phyloP scores from a whole-genome alignment of 2,113 vertebrate genomes.

The Siniperca chuatsi region DNA sequence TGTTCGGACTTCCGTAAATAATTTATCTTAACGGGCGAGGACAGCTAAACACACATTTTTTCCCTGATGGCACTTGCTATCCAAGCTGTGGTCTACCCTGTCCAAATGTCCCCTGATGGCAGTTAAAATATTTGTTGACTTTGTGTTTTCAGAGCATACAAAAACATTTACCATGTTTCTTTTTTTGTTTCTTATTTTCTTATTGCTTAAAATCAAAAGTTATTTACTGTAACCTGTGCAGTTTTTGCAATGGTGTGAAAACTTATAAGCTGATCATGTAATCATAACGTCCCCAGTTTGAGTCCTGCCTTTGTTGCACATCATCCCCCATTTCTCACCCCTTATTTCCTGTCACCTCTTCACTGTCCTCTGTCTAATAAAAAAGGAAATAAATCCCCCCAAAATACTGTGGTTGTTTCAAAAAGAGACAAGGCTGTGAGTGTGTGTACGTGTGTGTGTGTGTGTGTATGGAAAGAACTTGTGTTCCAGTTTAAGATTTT shows the following conservation, averaged over 20 bases:
- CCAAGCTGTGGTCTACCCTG: not conserved
- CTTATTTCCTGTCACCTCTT: not conserved
- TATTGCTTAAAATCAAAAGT: not conserved
- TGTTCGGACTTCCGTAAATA: slow-evolving; percentile 66
- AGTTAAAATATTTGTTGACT: not conserved
- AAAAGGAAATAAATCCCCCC: not conserved
- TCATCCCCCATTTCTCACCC: not conserved
- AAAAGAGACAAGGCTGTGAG: not conserved
- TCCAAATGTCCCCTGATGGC: not conserved
- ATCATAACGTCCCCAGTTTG: not conserved
- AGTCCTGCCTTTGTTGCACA: no score
- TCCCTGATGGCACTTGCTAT: slow-evolving; percentile 1
- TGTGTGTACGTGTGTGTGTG: not conserved
- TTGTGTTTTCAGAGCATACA: not conserved
- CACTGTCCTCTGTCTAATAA: not conserved
- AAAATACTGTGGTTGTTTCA: not conserved
- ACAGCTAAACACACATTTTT: slow-evolving; percentile 46
- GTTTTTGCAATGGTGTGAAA: not conserved
- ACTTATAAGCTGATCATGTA: not conserved
- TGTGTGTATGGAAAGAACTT: not conserved
- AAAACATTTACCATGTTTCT: not conserved
- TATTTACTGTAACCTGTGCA: not conserved
- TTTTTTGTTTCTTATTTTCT: not conserved
- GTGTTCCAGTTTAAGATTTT: not conserved
- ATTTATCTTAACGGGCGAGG: slow-evolving; percentile 61